Conservation (phyloP, 2,888 invertebrate genomes). For the Strigamia crassipes region DNA sequence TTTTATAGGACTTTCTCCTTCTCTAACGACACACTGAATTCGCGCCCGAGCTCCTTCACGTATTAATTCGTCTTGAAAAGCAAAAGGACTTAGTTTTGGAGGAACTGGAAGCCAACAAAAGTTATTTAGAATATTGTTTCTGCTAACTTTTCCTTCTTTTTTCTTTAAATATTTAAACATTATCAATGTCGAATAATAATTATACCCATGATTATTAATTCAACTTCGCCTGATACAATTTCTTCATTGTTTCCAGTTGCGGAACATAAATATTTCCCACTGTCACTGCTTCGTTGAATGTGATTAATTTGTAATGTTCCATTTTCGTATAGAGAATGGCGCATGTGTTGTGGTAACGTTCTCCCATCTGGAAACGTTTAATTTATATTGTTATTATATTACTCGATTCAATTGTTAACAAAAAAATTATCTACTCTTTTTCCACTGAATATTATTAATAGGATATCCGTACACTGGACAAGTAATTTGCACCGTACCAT, state of each 20-base stretch:
- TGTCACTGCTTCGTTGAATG: conserved; percentile 92
- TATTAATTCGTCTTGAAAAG: conserved; percentile 31
- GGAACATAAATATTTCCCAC: conserved; percentile 91
- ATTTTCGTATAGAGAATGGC: conserved; percentile 64
- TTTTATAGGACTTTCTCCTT: conserved; percentile 56
- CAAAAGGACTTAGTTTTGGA: conserved; percentile 26
- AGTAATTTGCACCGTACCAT: conserved; percentile 77
- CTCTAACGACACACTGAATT: conserved; percentile 44
- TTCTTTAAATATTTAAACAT: background rate
- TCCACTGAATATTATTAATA: conserved; percentile 91
- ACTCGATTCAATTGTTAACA: background rate
- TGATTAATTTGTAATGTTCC: conserved; percentile 73
- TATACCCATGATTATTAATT: conserved; percentile 97
- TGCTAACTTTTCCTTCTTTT: conserved; percentile 50
- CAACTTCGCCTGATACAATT: conserved; percentile 82
- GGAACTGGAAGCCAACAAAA: conserved; percentile 23
- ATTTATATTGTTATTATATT: background rate
- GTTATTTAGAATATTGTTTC: background rate
- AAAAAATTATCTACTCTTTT: conserved; percentile 70
- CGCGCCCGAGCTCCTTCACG: conserved; percentile 11
- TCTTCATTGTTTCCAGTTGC: conserved; percentile 90
- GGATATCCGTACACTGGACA: conserved; percentile 96
- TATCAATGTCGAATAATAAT: conserved; percentile 58
- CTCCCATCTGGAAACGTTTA: conserved; percentile 68
- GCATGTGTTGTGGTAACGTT: conserved; percentile 87